Conservation (phyloP, 2,113 vertebrate species). For the Aspiorhynchus laticeps region DNA sequence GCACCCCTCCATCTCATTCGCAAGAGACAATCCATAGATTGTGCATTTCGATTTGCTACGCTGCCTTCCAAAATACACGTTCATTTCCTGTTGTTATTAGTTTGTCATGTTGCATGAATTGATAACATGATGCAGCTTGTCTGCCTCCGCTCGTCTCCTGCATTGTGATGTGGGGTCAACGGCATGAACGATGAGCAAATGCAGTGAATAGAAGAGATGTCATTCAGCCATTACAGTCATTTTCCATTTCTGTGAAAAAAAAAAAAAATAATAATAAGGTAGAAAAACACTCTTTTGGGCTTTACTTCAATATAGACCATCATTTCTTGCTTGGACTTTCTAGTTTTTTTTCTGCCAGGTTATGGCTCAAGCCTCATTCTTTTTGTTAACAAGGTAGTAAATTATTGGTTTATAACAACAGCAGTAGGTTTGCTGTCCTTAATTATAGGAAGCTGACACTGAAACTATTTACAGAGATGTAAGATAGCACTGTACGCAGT, state of each 20-base stretch:
- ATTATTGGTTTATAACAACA: background rate
- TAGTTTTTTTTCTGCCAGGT: background rate
- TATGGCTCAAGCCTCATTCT: background rate
- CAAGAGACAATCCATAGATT: conserved; percentile 63
- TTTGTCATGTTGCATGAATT: conserved; percentile 75
- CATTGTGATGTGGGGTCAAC: conserved; percentile 72
- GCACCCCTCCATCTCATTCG: conserved; percentile 52
- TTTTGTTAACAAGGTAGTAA: conserved; percentile 17
- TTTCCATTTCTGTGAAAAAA: conserved; percentile 38
- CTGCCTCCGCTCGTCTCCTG: conserved; percentile 63
- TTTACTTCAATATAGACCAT: conserved; percentile 42
- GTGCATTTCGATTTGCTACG: conserved; percentile 71
- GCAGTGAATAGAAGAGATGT: conserved; percentile 58
- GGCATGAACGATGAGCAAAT: conserved; percentile 68
- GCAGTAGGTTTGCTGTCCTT: background rate
- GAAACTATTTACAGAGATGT: background rate
- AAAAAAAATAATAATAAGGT: background rate
- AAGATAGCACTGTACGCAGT: background rate
- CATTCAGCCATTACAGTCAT: conserved; percentile 47
- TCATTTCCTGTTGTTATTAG: conserved; percentile 77
- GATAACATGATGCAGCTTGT: conserved; percentile 77
- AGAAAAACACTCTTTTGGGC: background rate
- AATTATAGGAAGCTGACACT: background rate
- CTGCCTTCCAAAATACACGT: conserved; percentile 64
- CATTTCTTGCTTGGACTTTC: conserved; percentile 26